Conservation (phyloP, 2,113 vertebrate genomes). For the Passer domesticus region DNA sequence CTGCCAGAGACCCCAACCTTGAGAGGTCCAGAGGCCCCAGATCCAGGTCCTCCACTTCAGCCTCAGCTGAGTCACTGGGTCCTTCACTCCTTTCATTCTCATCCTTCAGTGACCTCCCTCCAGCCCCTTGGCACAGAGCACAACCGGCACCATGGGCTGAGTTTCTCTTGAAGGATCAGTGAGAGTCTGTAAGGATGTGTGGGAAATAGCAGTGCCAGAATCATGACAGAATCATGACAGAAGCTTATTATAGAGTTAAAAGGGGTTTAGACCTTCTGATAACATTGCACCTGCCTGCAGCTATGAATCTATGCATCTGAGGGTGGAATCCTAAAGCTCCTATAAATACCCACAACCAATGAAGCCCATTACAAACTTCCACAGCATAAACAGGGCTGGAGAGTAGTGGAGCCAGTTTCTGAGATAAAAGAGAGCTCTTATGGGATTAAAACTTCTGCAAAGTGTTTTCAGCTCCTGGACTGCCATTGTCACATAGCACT, state of each 20-base stretch:
- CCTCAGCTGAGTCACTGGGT: neutral
- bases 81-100: neutral
- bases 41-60: neutral
- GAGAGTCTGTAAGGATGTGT: neutral
- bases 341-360: neutral
- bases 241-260: neutral
- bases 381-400: neutral
- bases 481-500: neutral
- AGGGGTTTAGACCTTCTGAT: neutral
- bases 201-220: neutral
- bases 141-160: neutral
- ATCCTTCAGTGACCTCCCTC: neutral
- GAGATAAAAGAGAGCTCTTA: neutral
- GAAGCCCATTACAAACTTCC: neutral
- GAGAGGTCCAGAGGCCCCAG: neutral
- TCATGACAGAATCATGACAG: neutral
- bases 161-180: neutral
- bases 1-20: neutral
- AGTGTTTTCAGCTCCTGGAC: neutral
- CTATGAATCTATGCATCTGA: neutral
- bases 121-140: accelerated
- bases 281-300: neutral
- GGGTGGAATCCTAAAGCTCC: neutral
- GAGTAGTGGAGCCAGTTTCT: neutral
- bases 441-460: neutral